These are phyloP conservation scores for Polydrusus tereticollis DNA, from an alignment of 2,888 invertebrate genomes.

Conservation along the genomic window DNA sequence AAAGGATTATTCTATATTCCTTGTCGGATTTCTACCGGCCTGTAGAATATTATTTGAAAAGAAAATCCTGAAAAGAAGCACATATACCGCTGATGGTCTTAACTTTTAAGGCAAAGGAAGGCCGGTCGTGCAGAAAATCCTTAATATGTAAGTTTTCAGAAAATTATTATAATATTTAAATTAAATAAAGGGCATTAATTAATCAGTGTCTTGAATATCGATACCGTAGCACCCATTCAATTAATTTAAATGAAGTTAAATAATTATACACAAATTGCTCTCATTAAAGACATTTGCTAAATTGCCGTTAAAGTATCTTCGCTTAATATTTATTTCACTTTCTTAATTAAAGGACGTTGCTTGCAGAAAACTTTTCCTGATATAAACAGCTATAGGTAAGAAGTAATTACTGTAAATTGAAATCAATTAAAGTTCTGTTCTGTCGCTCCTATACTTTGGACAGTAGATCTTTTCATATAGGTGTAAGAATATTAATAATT, in stretches of 20 bases:
- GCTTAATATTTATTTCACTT: slow-evolving; percentile 6
- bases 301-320: background rate
- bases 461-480: too few species aligned
- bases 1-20: background rate
- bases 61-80: background rate
- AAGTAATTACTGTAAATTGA: background rate
- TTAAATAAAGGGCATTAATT: too few species aligned
- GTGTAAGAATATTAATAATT: too few species aligned
- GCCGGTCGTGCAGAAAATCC: too few species aligned
- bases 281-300: slow-evolving; percentile 3
- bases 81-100: too few species aligned
- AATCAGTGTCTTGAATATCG: background rate
- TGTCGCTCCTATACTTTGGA: too few species aligned
- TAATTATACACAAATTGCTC: background rate
- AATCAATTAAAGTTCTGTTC: background rate
- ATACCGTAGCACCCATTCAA: background rate
- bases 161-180: too few species aligned
- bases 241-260: background rate
- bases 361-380: background rate
- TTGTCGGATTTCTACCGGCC: background rate
- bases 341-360: background rate
- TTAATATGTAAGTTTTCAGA: too few species aligned
- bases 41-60: background rate
- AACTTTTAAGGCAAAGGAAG: too few species aligned
- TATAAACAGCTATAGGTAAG: background rate